Base-by-base conservation (phyloP, 2,888 invertebrate species). In the Schrankia costaestrigalis region DNA sequence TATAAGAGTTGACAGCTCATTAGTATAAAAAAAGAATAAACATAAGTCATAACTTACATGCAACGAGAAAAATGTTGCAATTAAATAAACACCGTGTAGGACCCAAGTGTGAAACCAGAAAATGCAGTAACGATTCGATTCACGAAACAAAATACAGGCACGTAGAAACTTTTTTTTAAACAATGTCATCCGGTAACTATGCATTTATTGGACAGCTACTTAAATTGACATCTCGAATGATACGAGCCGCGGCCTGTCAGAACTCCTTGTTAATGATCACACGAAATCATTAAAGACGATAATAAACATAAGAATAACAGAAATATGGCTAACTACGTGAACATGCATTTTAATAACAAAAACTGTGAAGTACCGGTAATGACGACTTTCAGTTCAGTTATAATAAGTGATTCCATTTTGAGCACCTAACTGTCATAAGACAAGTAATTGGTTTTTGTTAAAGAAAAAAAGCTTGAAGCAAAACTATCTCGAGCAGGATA, bases 1-100 rank as follows among this genome's bases (percentile, higher is more conserved):
- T 65, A 59, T 50, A 57, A 45, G 54, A 69, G 56, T 58, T 69
- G 72, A 70, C 70, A 61, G 63, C 61, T 71, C 64, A 71, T 74
- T 71, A 71, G 55, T 63, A 57, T 53, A 70, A 60, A 71, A 66
- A 65, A 49, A 54, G 15, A 29, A 46, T 31, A 61, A 62, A 59
- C 36, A 41, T 61, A 64, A 63, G 51, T 48, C 48, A 56, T 50
- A 47, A 59, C 21, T 55, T 47, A 47, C 35, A 46, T 34, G 46
- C 29, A 56, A 56, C 45, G 53, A 54, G 57, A 54, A 51, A n/a
- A 55, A 54, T 48, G 41, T 47, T 48, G 41, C 53, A 59, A 50
- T 56, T 54, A 50, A 58, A 40, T 27, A 36, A 9, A 45, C 31
- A 49, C 42, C 44, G 50, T 58, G 51, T 49, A 49, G 48, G 58